phyloP scores from a whole-genome alignment of 2,888 invertebrate genomes.

The Drosophila mimica region DNA sequence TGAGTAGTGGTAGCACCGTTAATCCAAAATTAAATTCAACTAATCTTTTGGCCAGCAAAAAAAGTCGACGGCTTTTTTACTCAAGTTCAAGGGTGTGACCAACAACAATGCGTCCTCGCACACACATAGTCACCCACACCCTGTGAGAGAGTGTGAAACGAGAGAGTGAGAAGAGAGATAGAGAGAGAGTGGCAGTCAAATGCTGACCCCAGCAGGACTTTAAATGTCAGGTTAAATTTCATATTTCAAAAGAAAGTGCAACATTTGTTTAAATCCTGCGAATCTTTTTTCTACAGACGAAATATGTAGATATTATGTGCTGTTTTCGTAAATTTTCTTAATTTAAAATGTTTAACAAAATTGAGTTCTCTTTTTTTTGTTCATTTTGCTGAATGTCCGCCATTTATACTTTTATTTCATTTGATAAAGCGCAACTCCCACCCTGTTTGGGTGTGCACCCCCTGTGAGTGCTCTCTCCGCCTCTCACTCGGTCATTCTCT shows the following conservation, averaged over 20 bases:
- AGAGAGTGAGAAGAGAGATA: conserved; percentile 16
- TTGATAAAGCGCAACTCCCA: conserved; percentile 73
- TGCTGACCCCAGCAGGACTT: conserved; percentile 35
- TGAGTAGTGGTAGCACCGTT: conserved; percentile 87
- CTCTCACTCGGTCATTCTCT: conserved; percentile 13
- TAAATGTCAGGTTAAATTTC: conserved; percentile 2
- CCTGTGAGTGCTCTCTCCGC: conserved; percentile 12
- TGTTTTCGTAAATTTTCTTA: background rate
- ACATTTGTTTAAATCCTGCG: background rate
- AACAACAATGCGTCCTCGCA: conserved; percentile 53
- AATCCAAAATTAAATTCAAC: conserved; percentile 11
- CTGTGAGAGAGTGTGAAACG: conserved; percentile 7
- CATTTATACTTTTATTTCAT: conserved; percentile 66
- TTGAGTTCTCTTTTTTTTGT: conserved; percentile 5
- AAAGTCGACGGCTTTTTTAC: conserved; percentile 43
- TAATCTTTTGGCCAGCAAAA: conserved; percentile 22
- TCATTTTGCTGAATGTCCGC: conserved; percentile 51
- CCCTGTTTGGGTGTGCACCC: conserved; percentile 56
- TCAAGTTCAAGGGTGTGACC: conserved; percentile 85
- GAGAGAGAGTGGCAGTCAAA: conserved; percentile 15
- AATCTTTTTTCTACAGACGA: background rate
- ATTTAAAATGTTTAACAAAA: background rate
- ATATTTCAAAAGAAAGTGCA: background rate
- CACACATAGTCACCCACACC: conserved; percentile 28
- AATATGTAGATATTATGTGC: background rate